Evolutionary conservation across 1,140 invertebrate species (phyloP).

Genomic region (Drosophila obscura): DNA sequence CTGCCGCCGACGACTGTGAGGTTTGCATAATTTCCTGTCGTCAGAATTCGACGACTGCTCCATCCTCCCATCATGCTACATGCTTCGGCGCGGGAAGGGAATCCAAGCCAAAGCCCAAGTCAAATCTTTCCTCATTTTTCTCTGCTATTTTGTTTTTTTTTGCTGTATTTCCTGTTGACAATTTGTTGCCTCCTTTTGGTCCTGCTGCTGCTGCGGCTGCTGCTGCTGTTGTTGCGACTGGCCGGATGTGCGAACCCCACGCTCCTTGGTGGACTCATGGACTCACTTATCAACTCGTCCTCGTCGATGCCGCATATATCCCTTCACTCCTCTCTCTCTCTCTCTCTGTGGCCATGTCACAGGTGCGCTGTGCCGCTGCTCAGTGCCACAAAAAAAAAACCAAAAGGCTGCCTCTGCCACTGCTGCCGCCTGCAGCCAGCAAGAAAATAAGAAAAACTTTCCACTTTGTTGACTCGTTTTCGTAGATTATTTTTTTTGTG

Average conservation of each 20-base stretch:
- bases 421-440: not conserved
- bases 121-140: constrained; percentile 35
- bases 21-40: constrained; percentile 84
- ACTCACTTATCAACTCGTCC: constrained; percentile 60
- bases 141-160: constrained; percentile 27
- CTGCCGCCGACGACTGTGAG: constrained; percentile 50
- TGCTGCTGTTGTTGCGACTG: constrained; percentile 34
- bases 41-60: constrained; percentile 52
- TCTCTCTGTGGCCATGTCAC: constrained; percentile 64
- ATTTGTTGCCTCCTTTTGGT: constrained; percentile 60
- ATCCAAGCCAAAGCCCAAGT: constrained; percentile 31
- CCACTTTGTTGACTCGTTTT: constrained; percentile 66
- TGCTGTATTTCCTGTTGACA: constrained; percentile 80
- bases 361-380: constrained; percentile 67
- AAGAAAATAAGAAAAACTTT: constrained; percentile 52
- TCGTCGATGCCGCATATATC: constrained; percentile 14
- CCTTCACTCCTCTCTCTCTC: constrained; percentile 18
- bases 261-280: constrained; percentile 3
- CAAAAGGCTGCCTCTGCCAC: not conserved
- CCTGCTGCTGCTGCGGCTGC: constrained; percentile 48
- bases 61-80: too few relatives aligned
- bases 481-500: constrained; percentile 49
- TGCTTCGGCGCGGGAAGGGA: not conserved
- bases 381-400: constrained; percentile 29
- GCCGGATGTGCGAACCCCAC: constrained; percentile 51